phyloP scores from a whole-genome alignment of 2,797 vertebrate species.

The Sebastes steindachneri region DNA sequence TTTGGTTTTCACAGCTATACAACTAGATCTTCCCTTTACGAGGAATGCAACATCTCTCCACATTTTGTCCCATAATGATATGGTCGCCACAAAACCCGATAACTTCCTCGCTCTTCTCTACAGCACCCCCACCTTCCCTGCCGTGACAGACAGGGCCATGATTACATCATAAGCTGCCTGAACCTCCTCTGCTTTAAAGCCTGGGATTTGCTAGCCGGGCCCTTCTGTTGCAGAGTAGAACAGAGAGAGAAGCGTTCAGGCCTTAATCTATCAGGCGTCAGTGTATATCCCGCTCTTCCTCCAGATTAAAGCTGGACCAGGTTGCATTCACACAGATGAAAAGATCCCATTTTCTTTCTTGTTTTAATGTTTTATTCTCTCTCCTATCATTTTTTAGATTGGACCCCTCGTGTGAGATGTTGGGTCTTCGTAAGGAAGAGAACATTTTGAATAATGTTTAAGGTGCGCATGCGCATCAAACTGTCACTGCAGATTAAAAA shows the following conservation, averaged over 20 bases:
- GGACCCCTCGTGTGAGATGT: not conserved
- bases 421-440: not conserved
- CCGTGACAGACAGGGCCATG: slow-evolving; percentile 74
- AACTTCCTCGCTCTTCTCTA: slow-evolving; percentile 52
- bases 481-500: slow-evolving; percentile 58
- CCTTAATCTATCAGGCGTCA: slow-evolving; percentile 82
- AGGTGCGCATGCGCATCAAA: slow-evolving; percentile 24
- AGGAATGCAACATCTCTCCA: not conserved
- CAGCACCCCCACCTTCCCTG: slow-evolving; percentile 50
- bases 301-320: slow-evolving; percentile 76
- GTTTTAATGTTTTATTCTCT: slow-evolving; percentile 4
- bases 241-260: slow-evolving; percentile 58
- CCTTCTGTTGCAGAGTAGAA: slow-evolving; percentile 81
- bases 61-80: not conserved
- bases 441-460: not conserved
- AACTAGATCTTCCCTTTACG: not conserved
- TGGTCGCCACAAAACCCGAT: slow-evolving; percentile 43
- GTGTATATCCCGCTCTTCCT: slow-evolving; percentile 68
- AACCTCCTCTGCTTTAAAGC: slow-evolving; percentile 82
- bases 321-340: slow-evolving; percentile 66
- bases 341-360: slow-evolving; percentile 27
- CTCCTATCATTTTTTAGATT: not conserved
- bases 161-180: slow-evolving; percentile 85
- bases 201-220: slow-evolving; percentile 79
- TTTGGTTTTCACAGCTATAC: not conserved